Evolutionary conservation across 2,797 vertebrate species (phyloP).

Genomic region (Cyclopterus lumpus): DNA sequence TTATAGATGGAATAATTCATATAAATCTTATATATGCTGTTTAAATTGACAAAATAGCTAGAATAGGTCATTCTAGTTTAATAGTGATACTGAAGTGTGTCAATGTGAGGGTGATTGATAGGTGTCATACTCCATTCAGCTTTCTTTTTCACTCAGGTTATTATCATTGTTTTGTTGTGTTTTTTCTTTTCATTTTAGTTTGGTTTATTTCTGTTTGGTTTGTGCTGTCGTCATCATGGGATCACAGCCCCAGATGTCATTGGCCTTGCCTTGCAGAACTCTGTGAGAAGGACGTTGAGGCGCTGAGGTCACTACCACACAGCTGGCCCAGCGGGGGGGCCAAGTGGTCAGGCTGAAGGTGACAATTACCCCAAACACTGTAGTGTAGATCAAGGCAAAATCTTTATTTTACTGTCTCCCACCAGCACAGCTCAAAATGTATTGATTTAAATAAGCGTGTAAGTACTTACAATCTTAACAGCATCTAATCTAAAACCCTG

Average conservation of each 20-base stretch:
- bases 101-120: conserved; percentile 36
- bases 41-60: neutral
- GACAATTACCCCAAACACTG: conserved; percentile 85
- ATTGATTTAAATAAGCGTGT: conserved; percentile 22
- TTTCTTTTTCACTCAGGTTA: conserved; percentile 77
- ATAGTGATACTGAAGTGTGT: conserved; percentile 9
- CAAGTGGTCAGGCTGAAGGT: conserved; percentile 88
- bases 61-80: neutral
- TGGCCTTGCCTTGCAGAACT: conserved; percentile 89
- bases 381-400: conserved; percentile 86
- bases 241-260: conserved; percentile 88
- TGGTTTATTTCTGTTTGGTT: conserved; percentile 80
- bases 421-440: conserved; percentile 37
- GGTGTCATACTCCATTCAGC: conserved; percentile 72
- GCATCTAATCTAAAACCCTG: conserved; percentile 23
- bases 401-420: conserved; percentile 81
- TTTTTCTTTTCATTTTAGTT: conserved; percentile 78
- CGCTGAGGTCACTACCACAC: conserved; percentile 76
- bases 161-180: conserved; percentile 78
- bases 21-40: neutral
- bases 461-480: conserved; percentile 21
- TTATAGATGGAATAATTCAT: neutral
- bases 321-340: conserved; percentile 78
- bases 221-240: conserved; percentile 85
- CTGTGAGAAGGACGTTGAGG: conserved; percentile 81